Base-by-base conservation (phyloP, 2,113 vertebrate genomes). In the Cebidichthys violaceus region DNA sequence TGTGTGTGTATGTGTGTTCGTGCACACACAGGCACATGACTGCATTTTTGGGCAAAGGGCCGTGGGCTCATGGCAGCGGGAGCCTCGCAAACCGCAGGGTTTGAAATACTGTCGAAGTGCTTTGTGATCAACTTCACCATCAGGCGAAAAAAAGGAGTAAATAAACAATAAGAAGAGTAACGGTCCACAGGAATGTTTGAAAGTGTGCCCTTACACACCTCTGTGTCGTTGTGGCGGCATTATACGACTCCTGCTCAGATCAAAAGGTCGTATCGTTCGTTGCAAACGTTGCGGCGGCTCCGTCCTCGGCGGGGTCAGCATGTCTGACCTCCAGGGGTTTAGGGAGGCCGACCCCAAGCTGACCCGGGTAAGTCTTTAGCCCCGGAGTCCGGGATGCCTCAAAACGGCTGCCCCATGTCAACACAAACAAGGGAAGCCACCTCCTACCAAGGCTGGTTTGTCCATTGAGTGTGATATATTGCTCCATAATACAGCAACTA, bases 381-480 rank as follows among this genome's bases (percentile, higher is more conserved):
- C 83, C 68, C 13, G 20, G 64, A 86, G 79, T 29, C 67, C 27
- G 20, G 80, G 82, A 85, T 86, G 88, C 81, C 85, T 85, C 20
- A 24, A 50, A 88, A 82, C 60, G 71, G 45, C 79, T 82, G 72
- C 75, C 69, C 55, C 88, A 62, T 74, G 81, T 88, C 83, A 88
- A 92, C 84, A 87, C 80, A 92, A 90, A 90, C 88, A 70, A 73
- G 45, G 37, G 66, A 71, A 83, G 60, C 47, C 57, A 10, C 76
- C 59, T 18, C 68, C 57, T 73, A 20, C 52, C 61, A 39, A 82
- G 80, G 72, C 67, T 84, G 79, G 68, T 52, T 52, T 65, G 41
- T 33, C 77, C 66, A 75, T 60, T 79, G 27, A 85, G 75, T 77
- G 72, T 92, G 88, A 94, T 89, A 79, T 92, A 92, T 50, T 35